A percentile compares a stretch with the other conserved stretches of the same genome.
Conservation (phyloP, 2,797 vertebrate species). For the Gymnoscopelus braueri region DNA sequence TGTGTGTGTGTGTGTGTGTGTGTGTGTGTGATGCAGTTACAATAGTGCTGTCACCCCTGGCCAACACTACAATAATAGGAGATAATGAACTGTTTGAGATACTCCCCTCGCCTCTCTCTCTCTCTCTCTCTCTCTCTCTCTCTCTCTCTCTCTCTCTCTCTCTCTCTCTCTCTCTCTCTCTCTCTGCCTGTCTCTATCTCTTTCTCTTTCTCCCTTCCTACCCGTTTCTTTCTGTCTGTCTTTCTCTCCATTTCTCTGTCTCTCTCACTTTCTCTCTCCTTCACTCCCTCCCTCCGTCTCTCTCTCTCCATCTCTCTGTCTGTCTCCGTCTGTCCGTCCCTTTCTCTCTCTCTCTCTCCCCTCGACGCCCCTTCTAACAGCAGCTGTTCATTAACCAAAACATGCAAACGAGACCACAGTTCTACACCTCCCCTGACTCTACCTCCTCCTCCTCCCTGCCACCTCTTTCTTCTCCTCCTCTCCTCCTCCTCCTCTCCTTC, state of each 20-base stretch:
- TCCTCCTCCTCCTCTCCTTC: constrained; percentile 27
- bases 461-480: constrained; percentile 46
- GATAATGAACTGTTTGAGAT: constrained; percentile 87
- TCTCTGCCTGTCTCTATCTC: constrained; percentile 14
- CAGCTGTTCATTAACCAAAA: constrained; percentile 90
- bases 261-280: constrained; percentile 12
- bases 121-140: too few species aligned
- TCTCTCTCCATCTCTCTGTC: too few species aligned
- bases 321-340: background rate
- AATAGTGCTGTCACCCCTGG: constrained; percentile 86
- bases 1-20: constrained; percentile 12
- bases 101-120: constrained; percentile 18
- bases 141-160: too few species aligned
- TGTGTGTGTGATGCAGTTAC: constrained; percentile 63
- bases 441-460: constrained; percentile 48
- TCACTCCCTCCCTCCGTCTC: too few species aligned
- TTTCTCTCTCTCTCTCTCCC: constrained; percentile 26
- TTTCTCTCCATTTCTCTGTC: constrained; percentile 6
- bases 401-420: constrained; percentile 84
- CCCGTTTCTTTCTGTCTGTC: too few species aligned
- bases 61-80: constrained; percentile 85
- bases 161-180: constrained; percentile 14
- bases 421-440: constrained; percentile 69
- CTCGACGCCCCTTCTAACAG: constrained; percentile 74
- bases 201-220: too few species aligned